These are phyloP conservation scores for Gymnosoma rotundatum DNA, from an alignment of 2,888 invertebrate species.

Conservation along the genomic window DNA sequence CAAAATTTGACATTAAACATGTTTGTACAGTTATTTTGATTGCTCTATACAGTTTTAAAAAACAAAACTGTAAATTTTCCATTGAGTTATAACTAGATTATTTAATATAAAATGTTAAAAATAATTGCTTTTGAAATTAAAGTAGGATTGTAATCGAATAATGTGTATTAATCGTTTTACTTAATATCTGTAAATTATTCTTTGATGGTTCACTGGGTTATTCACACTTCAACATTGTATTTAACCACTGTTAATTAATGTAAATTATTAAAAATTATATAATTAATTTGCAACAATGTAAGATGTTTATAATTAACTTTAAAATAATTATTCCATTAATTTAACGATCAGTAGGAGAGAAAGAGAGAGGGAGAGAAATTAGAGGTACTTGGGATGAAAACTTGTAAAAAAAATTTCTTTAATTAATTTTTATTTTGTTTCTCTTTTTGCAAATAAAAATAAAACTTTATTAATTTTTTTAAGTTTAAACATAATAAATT, in stretches of 20 bases:
- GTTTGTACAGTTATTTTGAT: slow-evolving; percentile 3
- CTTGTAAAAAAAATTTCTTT: slow-evolving; percentile 25
- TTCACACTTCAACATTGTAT: neutral
- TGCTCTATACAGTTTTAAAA: neutral
- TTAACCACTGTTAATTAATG: slow-evolving; percentile 23
- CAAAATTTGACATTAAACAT: slow-evolving; percentile 39
- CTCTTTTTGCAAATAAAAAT: slow-evolving; percentile 15
- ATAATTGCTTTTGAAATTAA: no score
- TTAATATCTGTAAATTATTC: neutral
- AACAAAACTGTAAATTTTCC: neutral
- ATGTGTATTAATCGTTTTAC: neutral
- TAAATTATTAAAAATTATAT: slow-evolving; percentile 31
- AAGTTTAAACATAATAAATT: neutral
- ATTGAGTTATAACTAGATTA: neutral
- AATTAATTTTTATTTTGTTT: neutral
- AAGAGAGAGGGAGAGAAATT: neutral
- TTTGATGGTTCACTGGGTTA: slow-evolving; percentile 12
- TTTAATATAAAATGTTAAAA: neutral
- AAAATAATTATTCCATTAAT: neutral
- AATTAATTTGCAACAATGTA: slow-evolving; percentile 35
- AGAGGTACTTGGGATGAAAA: neutral
- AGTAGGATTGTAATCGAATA: no score
- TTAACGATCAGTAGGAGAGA: neutral
- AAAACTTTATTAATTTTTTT: slow-evolving; percentile 26
- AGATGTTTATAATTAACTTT: neutral